Percentiles rank a stretch among this genome's conserved stretches.
These are phyloP conservation scores for Eupithecia subfuscata DNA, from an alignment of 2,888 invertebrate genomes.

Conservation along the genomic window DNA sequence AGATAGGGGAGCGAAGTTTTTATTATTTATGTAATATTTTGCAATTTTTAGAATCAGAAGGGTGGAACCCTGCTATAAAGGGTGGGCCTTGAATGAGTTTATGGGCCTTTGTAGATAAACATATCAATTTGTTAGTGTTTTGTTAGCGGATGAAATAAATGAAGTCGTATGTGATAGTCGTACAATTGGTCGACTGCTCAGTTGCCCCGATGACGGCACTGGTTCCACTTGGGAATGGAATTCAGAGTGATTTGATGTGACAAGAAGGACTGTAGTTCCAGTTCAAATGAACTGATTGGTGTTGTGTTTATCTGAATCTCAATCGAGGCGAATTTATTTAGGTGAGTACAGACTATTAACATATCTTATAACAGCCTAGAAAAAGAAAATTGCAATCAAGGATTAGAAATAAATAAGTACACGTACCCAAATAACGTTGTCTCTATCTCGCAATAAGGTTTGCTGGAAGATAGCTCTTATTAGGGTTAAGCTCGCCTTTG, in stretches of 20 bases:
- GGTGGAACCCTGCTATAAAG: slow-evolving; percentile 81
- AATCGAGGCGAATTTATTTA: background rate
- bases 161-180: slow-evolving; percentile 56
- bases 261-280: slow-evolving; percentile 21
- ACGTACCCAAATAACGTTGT: too few relatives aligned
- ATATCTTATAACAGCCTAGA: background rate
- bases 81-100: slow-evolving; percentile 82
- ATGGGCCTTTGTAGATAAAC: slow-evolving; percentile 82
- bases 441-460: too few relatives aligned
- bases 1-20: slow-evolving; percentile 62
- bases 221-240: slow-evolving; percentile 60
- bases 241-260: slow-evolving; percentile 62
- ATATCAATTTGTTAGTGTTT: slow-evolving; percentile 84
- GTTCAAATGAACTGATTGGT: slow-evolving; percentile 48
- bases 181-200: slow-evolving; percentile 69
- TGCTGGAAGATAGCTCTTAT: too few relatives aligned
- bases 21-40: slow-evolving; percentile 80
- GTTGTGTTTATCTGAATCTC: slow-evolving; percentile 29
- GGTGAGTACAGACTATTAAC: background rate
- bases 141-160: slow-evolving; percentile 65
- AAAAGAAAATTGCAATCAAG: too few relatives aligned
- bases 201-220: slow-evolving; percentile 69
- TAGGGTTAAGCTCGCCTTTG: too few relatives aligned
- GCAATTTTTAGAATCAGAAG: slow-evolving; percentile 81
- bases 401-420: too few relatives aligned